Evolutionary conservation across 2,113 vertebrate genomes (phyloP).

Genomic region (Rhodinocichla rosea): DNA sequence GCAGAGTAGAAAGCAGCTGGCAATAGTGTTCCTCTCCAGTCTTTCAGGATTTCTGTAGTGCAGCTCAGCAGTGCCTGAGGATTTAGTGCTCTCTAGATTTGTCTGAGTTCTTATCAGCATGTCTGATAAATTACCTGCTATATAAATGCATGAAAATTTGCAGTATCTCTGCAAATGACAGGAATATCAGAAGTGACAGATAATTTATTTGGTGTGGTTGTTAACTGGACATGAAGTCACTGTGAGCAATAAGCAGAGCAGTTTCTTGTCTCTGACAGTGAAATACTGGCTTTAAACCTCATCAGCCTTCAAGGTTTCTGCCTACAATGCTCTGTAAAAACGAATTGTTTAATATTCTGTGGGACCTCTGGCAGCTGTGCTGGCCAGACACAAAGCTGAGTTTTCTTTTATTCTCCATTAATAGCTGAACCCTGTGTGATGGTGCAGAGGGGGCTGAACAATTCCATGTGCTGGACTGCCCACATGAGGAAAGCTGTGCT

Average conservation of each 20-base stretch:
- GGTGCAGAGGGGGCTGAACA: not conserved
- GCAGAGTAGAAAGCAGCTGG: not conserved
- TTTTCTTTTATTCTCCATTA: not conserved
- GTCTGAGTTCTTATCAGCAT: not conserved
- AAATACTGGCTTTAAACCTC: not conserved
- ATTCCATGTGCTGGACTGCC: not conserved
- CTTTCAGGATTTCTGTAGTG: not conserved
- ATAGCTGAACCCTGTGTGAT: not conserved
- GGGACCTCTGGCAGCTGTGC: not conserved
- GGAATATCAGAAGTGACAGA: not conserved
- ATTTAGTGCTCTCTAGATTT: not conserved
- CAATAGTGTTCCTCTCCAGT: not conserved
- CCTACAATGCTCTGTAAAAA: not conserved
- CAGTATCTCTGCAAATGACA: not conserved
- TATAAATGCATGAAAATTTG: not conserved
- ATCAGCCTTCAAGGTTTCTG: not conserved
- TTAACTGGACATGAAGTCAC: not conserved
- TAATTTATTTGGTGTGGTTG: not conserved
- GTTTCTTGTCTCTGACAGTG: not conserved
- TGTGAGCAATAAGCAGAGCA: not conserved
- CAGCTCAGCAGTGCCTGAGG: not conserved
- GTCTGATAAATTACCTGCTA: not conserved
- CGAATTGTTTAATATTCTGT: not conserved
- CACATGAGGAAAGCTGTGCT: rapidly evolving
- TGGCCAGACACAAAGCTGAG: not conserved